phyloP scores from a whole-genome alignment of 2,888 invertebrate genomes.

The Drosophila prostipennis region DNA sequence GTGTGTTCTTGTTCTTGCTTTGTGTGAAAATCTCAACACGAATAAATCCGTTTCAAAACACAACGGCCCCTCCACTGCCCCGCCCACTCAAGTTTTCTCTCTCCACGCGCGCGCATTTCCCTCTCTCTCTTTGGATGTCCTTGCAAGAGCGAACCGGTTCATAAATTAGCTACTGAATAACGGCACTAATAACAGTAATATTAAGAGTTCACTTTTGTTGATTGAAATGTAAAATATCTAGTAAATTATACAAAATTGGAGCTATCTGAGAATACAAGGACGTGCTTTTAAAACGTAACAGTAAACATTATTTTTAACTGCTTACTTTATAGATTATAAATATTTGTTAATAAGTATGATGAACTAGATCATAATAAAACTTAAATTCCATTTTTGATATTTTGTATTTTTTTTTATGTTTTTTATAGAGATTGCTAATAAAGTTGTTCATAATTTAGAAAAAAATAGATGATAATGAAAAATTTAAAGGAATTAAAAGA shows the following conservation, averaged over 20 bases:
- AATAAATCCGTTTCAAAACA: slow-evolving; percentile 51
- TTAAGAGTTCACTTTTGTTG: background rate
- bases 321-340: no score
- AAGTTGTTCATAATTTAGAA: no score
- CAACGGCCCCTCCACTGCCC: slow-evolving; percentile 33
- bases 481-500: no score
- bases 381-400: background rate
- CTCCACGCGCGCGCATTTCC: slow-evolving; percentile 34
- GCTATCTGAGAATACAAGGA: no score
- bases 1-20: slow-evolving; percentile 12
- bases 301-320: no score
- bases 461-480: no score
- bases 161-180: background rate
- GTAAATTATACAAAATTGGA: background rate
- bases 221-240: background rate
- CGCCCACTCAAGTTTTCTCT: slow-evolving; percentile 19
- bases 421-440: no score
- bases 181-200: background rate
- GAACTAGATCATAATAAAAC: background rate
- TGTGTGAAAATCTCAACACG: slow-evolving; percentile 47
- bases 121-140: background rate
- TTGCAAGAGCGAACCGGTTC: slow-evolving; percentile 15
- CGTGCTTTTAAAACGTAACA: no score
- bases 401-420: no score
- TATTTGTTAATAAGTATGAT: background rate